A percentile compares a stretch with the other conserved stretches of the same genome.
Evolutionary conservation across 2,888 invertebrate species (phyloP).

Genomic region (Melanophora roralis): DNA sequence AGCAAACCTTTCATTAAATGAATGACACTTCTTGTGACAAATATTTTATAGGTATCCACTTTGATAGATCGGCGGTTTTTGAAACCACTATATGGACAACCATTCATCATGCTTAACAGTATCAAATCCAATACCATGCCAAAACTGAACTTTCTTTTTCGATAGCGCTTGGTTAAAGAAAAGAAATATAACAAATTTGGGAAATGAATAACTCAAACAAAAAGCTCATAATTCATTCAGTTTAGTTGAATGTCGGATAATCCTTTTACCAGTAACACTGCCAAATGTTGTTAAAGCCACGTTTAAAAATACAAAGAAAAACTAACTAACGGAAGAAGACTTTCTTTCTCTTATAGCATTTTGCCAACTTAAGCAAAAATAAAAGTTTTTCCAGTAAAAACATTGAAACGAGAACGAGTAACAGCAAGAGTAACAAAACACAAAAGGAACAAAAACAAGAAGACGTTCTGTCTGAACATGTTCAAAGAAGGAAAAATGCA

Average conservation of each 20-base stretch:
- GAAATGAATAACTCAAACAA: constrained; percentile 36
- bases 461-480: constrained; percentile 42
- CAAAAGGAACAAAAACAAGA: not conserved
- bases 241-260: constrained; percentile 52
- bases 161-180: not conserved
- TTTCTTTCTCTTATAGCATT: constrained; percentile 34
- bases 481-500: not conserved
- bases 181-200: not conserved
- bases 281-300: constrained; percentile 36
- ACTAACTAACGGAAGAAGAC: not conserved
- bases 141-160: not conserved
- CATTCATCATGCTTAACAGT: no score
- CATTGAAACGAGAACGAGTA: constrained; percentile 35
- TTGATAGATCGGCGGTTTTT: no score
- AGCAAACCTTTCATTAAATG: no score
- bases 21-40: no score
- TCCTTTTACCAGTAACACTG: constrained; percentile 56
- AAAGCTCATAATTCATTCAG: constrained; percentile 60
- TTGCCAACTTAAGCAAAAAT: constrained; percentile 53
- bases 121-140: not conserved
- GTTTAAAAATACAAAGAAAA: constrained; percentile 12
- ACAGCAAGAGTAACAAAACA: not conserved
- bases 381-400: constrained; percentile 35
- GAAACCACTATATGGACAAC: no score
- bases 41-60: no score